Percentiles rank a stretch among this genome's conserved stretches.
These are phyloP conservation scores for Pteria penguin DNA, from an alignment of 2,888 invertebrate species.

Conservation along the genomic window DNA sequence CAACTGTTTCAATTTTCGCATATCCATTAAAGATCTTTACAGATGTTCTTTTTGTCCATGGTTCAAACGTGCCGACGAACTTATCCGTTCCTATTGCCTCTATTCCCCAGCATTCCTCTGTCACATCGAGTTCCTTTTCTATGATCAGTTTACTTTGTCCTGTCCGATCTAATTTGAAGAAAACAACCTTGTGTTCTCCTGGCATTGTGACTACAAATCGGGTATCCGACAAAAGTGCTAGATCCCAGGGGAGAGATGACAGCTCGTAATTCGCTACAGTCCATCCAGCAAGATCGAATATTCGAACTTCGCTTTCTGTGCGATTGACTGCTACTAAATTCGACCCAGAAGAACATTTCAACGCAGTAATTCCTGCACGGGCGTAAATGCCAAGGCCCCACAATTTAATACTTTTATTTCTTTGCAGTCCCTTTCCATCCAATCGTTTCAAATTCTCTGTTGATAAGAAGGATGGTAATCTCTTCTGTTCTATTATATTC, in stretches of 20 bases:
- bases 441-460: background rate
- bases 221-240: conserved; percentile 16
- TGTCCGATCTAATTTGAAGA: background rate
- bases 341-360: conserved; percentile 5
- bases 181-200: conserved; percentile 20
- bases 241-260: conserved; percentile 25
- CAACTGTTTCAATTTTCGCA: conserved; percentile 7
- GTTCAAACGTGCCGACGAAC: conserved; percentile 1
- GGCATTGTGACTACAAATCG: conserved; percentile 23
- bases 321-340: conserved; percentile 14
- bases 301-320: conserved; percentile 14
- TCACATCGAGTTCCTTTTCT: conserved; percentile 1
- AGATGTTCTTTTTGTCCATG: conserved; percentile 4
- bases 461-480: conserved; percentile 20
- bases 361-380: conserved; percentile 17
- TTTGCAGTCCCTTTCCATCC: background rate
- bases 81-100: conserved; percentile 1
- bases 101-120: conserved; percentile 29
- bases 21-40: background rate
- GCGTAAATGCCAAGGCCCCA: conserved; percentile 13
- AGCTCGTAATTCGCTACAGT: conserved; percentile 5
- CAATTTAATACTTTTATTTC: background rate
- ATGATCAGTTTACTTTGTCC: background rate
- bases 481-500: background rate
- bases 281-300: conserved; percentile 10